phyloP scores from a whole-genome alignment of 92 coral and sea anemone genomes.

The Hydrozoanthus gracilis region DNA sequence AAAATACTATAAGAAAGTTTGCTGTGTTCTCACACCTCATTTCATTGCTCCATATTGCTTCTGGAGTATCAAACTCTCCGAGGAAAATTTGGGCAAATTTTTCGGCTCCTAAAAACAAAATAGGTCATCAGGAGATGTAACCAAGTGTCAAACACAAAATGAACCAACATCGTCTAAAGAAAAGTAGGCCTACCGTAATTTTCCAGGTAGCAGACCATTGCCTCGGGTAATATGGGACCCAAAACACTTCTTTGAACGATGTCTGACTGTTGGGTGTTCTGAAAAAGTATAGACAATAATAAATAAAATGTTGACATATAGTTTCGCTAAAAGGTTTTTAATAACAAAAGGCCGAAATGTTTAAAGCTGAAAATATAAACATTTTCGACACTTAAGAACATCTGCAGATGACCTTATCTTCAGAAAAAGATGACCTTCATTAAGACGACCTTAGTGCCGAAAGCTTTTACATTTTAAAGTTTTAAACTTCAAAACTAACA shows the following conservation, averaged over 20 bases:
- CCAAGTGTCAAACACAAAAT: not conserved
- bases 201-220: slow-evolving; percentile 98
- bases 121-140: not conserved
- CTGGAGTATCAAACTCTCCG: slow-evolving; percentile 99
- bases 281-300: not conserved
- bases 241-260: slow-evolving; percentile 91
- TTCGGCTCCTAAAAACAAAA: slow-evolving; percentile 75
- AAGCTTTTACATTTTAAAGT: too few relatives aligned
- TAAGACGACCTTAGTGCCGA: too few relatives aligned
- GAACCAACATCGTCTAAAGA: not conserved
- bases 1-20: too few relatives aligned
- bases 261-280: slow-evolving; percentile 76
- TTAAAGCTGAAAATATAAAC: too few relatives aligned
- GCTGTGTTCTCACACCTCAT: slow-evolving; percentile 75
- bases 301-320: not conserved
- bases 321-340: too few relatives aligned
- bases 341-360: too few relatives aligned
- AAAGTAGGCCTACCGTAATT: slow-evolving; percentile 76
- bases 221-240: slow-evolving; percentile 92
- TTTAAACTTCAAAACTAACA: too few relatives aligned
- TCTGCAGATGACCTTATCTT: too few relatives aligned
- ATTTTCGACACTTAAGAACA: too few relatives aligned
- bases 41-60: slow-evolving; percentile 98
- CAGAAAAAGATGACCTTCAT: too few relatives aligned
- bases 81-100: slow-evolving; percentile 94